Evolutionary conservation across 1,140 invertebrate genomes (phyloP), one percentile per base, ranked within the genome.

Genomic region (Dysdera silvatica): DNA sequence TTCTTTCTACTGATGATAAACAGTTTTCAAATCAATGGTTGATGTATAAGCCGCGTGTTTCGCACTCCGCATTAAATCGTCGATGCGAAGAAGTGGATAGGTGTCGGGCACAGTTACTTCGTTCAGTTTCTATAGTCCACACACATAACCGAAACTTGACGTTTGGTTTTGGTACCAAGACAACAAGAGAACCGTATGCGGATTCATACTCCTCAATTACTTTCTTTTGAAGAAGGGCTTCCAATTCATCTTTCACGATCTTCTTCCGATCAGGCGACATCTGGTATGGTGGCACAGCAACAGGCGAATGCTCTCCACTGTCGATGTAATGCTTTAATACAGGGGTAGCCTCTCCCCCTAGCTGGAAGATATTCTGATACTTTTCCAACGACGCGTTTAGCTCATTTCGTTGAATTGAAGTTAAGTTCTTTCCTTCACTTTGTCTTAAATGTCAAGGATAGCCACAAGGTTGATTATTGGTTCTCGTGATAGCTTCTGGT

Each of bases 1-100:
- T 16, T 81, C 51, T 26, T 26, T 26, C 5, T 33, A n/a, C 18
- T 54, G 52, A 29, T 24, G 23, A 23, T 47, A 47, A 1, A 14
- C 2, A 2, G 16, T 14, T 14, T 2, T 47, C 45, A 47, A 20
- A 23, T 1, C 45, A 14, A 47, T 10, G n/a, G 35, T 37, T 37
- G 35, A 37, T 2, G n/a, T 37, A n/a, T 37, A 2, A 37, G 35
- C 35, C 35, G 2, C 35, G n/a, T 10, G 2, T 37, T 10, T 37
- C 10, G 10, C 2, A n/a, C n/a, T n/a, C 10, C 35, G 10, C 35
- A 47, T 12, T 20, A 47, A 12, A 47, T 47, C 45, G 23, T 1
- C 45, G 14, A 47, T 47, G 10, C 45, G 10, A 14, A 23, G 45
- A n/a, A 47, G 23, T 16, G 45, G 45, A 24, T 47, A 47, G 12